Evolutionary conservation across 64 coral and sea anemone genomes (phyloP).

Genomic region (Pachyseris speciosa): DNA sequence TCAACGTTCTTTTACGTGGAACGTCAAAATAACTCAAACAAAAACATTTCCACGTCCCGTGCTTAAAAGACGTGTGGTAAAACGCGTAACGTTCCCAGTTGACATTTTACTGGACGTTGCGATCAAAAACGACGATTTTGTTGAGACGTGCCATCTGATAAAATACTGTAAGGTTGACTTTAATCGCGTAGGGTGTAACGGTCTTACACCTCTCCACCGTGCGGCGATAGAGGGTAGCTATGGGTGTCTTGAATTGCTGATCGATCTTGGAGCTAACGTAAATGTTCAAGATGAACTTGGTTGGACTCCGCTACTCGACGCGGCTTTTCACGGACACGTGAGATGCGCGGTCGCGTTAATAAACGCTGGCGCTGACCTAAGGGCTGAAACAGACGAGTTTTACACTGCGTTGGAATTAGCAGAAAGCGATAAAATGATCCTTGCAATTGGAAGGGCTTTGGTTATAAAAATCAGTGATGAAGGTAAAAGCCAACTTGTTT

Average conservation of each 20-base stretch:
- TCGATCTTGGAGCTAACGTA: slow-evolving; percentile 88
- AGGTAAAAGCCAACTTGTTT: neutral
- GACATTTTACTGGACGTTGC: slow-evolving; percentile 78
- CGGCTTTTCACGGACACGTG: slow-evolving; percentile 78
- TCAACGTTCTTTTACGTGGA: slow-evolving; percentile 28
- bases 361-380: slow-evolving; percentile 74
- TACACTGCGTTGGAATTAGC: slow-evolving; percentile 59
- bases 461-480: slow-evolving; percentile 51
- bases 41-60: slow-evolving; percentile 12
- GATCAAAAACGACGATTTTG: slow-evolving; percentile 76
- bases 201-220: slow-evolving; percentile 79
- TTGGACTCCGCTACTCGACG: slow-evolving; percentile 77
- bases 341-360: slow-evolving; percentile 64
- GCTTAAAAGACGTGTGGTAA: neutral
- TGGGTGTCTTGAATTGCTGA: slow-evolving; percentile 78
- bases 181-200: slow-evolving; percentile 66
- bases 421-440: slow-evolving; percentile 67
- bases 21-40: neutral
- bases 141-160: slow-evolving; percentile 86
- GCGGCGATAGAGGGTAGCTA: slow-evolving; percentile 86
- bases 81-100: slow-evolving; percentile 65
- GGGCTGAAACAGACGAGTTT: slow-evolving; percentile 54
- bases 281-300: slow-evolving; percentile 35
- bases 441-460: slow-evolving; percentile 73
- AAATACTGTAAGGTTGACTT: slow-evolving; percentile 86